Conservation (phyloP, 2,888 invertebrate genomes). For the Sphecodes monilicornis region DNA sequence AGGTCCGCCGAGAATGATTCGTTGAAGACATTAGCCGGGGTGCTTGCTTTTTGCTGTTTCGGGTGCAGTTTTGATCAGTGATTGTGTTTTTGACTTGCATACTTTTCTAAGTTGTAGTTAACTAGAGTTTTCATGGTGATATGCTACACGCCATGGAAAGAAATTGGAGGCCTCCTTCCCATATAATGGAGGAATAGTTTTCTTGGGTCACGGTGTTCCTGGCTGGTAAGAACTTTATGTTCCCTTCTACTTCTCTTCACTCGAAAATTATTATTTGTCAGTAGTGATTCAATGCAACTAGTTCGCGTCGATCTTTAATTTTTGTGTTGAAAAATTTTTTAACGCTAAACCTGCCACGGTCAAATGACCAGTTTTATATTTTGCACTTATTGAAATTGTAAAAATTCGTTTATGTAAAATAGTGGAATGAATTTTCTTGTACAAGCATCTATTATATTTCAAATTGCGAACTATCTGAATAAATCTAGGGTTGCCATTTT, state of each 20-base stretch:
- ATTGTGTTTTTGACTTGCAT: not conserved
- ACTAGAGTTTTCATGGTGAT: not conserved
- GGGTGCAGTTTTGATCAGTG: constrained; percentile 13
- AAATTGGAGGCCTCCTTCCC: not conserved
- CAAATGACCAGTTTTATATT: no score
- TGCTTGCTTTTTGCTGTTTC: constrained; percentile 22
- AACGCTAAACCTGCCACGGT: no score
- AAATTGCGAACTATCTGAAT: no score
- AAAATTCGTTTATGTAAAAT: no score
- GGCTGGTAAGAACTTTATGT: not conserved
- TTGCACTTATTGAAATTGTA: no score
- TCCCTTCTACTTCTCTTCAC: not conserved
- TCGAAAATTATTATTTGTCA: not conserved
- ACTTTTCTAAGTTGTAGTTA: not conserved
- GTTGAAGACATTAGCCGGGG: constrained; percentile 29
- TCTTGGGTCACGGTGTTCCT: not conserved
- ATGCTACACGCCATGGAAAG: not conserved
- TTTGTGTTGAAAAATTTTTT: no score
- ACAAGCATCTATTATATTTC: no score
- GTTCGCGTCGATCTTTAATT: no score
- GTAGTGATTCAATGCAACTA: not conserved
- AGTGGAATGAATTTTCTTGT: no score
- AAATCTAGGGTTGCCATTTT: no score
- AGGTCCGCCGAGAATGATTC: no score
- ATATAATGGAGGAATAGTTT: not conserved